Percentiles rank a stretch among this genome's conserved stretches.
Evolutionary conservation across 2,888 invertebrate species (phyloP).

Genomic region (Agrenia bidenticulata): DNA sequence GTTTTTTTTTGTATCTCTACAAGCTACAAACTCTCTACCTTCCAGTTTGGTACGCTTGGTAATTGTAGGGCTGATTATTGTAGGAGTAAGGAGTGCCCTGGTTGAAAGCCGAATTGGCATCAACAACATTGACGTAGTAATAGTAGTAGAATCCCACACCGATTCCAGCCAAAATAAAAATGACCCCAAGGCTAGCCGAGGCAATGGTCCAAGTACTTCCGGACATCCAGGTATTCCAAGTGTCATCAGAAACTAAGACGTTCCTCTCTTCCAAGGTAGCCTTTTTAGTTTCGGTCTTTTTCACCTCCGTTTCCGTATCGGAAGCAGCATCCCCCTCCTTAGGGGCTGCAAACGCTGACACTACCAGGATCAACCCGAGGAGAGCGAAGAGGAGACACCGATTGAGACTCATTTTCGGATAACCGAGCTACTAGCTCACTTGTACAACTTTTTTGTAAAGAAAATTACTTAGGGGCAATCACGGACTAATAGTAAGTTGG

Average conservation of each 20-base stretch:
- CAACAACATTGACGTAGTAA: slow-evolving; percentile 30
- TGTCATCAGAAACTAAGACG: slow-evolving; percentile 40
- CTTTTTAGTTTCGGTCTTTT: slow-evolving; percentile 7
- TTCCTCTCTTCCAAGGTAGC: slow-evolving; percentile 21
- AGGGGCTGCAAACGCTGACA: slow-evolving; percentile 44
- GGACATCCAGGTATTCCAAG: slow-evolving; percentile 39
- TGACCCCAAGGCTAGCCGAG: slow-evolving; percentile 30
- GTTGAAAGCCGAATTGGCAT: neutral
- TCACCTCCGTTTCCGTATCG: neutral
- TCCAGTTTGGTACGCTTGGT: slow-evolving; percentile 23
- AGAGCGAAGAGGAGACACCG: slow-evolving; percentile 34
- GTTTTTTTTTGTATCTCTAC: too few species aligned
- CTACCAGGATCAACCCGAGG: slow-evolving; percentile 38
- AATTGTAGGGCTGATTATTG: slow-evolving; percentile 2
- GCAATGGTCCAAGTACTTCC: slow-evolving; percentile 38
- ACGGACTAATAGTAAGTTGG: too few species aligned
- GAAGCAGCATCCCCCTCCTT: slow-evolving; percentile 39
- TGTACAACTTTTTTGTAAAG: too few species aligned
- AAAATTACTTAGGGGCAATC: too few species aligned
- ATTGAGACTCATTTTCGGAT: neutral
- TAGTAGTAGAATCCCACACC: slow-evolving; percentile 44
- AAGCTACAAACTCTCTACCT: slow-evolving; percentile 26
- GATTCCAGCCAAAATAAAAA: slow-evolving; percentile 43
- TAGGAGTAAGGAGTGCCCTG: slow-evolving; percentile 33
- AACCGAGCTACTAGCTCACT: neutral